Conservation (phyloP, 37 sponge, comb jelly and placozoan species). For the Chondrilla cf. caribensis region DNA sequence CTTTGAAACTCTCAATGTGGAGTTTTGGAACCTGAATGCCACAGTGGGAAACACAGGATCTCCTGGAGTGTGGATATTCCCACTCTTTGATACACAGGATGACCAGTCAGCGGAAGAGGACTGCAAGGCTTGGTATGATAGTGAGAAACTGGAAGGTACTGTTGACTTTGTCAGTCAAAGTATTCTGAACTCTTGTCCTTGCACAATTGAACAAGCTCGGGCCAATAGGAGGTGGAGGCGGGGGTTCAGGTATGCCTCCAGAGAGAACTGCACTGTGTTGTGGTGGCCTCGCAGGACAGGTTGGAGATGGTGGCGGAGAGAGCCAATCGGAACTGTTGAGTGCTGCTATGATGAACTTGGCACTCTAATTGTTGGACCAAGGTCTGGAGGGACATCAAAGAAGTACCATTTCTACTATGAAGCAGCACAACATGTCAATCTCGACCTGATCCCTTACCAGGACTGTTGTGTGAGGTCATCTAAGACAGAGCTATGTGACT, state of each 20-base stretch:
- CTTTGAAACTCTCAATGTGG: not conserved
- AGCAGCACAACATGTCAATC: not conserved
- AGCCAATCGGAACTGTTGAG: constrained; percentile 29
- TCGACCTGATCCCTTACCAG: constrained; percentile 21
- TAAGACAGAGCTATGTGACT: constrained; percentile 25
- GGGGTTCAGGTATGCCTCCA: constrained; percentile 25
- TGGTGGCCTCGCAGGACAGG: not conserved
- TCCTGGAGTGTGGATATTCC: constrained; percentile 46
- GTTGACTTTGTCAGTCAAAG: not conserved
- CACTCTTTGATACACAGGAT: not conserved
- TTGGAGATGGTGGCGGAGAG: not conserved
- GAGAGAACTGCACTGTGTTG: constrained; percentile 39
- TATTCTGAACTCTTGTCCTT: constrained; percentile 44
- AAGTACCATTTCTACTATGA: constrained; percentile 33
- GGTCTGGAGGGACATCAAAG: constrained; percentile 31
- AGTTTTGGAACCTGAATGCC: constrained; percentile 14
- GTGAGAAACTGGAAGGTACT: not conserved
- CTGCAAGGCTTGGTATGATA: constrained; percentile 35
- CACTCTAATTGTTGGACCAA: constrained; percentile 30
- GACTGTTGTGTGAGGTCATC: constrained; percentile 43
- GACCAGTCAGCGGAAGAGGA: not conserved
- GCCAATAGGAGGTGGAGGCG: constrained; percentile 39
- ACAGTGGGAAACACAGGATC: constrained; percentile 33
- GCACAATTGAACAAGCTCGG: constrained; percentile 38
- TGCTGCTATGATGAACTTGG: constrained; percentile 63